Conservation (phyloP, 2,888 invertebrate genomes). For the Catocala nupta region DNA sequence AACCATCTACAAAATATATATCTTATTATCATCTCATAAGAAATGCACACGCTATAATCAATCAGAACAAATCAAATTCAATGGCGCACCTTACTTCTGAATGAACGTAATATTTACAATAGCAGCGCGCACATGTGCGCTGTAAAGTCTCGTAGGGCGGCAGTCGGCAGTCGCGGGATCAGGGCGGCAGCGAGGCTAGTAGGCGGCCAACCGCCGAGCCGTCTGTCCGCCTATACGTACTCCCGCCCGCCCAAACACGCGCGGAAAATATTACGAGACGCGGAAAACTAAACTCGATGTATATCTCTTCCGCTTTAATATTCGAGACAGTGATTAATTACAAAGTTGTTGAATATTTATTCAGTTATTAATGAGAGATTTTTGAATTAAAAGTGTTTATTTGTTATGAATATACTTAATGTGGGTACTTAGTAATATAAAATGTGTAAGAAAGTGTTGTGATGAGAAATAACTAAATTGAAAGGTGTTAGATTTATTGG, state of each 20-base stretch:
- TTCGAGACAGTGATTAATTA: not conserved
- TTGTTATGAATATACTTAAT: too few relatives aligned
- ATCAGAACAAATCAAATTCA: too few relatives aligned
- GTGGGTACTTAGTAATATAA: too few relatives aligned
- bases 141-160: not conserved
- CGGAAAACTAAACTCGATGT: not conserved
- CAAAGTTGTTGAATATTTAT: too few relatives aligned
- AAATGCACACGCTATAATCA: too few relatives aligned
- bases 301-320: not conserved
- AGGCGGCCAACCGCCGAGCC: conserved; percentile 55
- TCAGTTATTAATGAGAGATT: too few relatives aligned
- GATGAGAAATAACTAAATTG: too few relatives aligned
- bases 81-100: not conserved
- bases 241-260: conserved; percentile 37
- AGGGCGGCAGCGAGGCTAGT: conserved; percentile 46
- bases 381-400: too few relatives aligned
- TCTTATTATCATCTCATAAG: too few relatives aligned
- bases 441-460: too few relatives aligned
- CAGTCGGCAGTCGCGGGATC: not conserved
- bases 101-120: conserved; percentile 2
- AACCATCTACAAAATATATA: too few relatives aligned
- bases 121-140: not conserved
- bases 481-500: too few relatives aligned
- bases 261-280: conserved; percentile 20
- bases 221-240: conserved; percentile 52